Percentiles rank a stretch among this genome's conserved stretches.
Evolutionary conservation across 2,113 vertebrate species (phyloP).

Genomic region (Corythaeola cristata): DNA sequence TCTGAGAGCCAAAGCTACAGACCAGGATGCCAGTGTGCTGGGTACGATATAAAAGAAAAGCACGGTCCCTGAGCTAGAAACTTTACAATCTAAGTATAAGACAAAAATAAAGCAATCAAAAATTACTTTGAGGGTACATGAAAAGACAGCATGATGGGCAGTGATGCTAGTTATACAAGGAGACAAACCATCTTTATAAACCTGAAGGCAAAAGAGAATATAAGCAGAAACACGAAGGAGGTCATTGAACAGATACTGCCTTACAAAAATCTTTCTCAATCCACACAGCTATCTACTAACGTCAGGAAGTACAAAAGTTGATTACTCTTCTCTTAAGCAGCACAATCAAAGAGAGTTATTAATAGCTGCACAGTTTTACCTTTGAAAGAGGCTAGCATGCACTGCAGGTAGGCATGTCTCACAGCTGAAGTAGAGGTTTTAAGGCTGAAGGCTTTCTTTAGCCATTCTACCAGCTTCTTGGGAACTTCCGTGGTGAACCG

Average conservation of each 20-base stretch:
- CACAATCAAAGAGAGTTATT: neutral
- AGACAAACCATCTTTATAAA: neutral
- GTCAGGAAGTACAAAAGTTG: neutral
- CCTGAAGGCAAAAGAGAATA: neutral
- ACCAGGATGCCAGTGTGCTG: neutral
- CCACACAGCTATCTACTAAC: neutral
- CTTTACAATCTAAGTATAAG: neutral
- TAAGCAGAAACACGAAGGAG: neutral
- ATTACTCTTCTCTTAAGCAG: neutral
- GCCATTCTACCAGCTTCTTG: constrained; percentile 86
- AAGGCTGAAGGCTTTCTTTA: constrained; percentile 93
- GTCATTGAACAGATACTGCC: neutral
- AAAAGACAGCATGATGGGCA: neutral
- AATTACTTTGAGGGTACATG: neutral
- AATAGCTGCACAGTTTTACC: constrained; percentile 73
- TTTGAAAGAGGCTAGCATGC: constrained; percentile 91
- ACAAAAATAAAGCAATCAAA: neutral
- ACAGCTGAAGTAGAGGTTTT: constrained; percentile 92
- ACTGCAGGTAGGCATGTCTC: constrained; percentile 93
- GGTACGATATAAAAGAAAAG: neutral
- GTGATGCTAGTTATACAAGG: neutral
- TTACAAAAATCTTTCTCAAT: neutral
- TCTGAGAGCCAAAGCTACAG: neutral
- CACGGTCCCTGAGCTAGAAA: neutral
- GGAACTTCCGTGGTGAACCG: constrained; percentile 89